A percentile compares a stretch with the other conserved stretches of the same genome.
Conservation (phyloP, 2,888 invertebrate species). For the Morpho achilles region DNA sequence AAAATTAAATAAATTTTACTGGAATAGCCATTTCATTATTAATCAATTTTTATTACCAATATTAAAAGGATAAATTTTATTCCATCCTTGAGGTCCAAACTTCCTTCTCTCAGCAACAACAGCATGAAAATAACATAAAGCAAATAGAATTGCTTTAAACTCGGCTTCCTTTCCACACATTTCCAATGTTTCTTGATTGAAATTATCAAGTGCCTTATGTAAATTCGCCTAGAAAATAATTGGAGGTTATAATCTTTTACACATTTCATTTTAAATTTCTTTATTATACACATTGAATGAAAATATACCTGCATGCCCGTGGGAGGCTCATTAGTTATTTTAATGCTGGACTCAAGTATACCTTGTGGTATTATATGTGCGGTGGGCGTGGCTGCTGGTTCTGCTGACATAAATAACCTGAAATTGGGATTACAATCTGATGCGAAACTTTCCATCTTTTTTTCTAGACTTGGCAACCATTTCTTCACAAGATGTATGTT, state of each 20-base stretch:
- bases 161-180: conserved; percentile 98
- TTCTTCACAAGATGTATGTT: conserved; percentile 97
- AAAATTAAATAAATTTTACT: no score
- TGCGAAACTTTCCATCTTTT: conserved; percentile 92
- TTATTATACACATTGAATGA: background rate
- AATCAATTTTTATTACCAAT: conserved; percentile 77
- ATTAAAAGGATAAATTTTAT: conserved; percentile 97
- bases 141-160: conserved; percentile 95
- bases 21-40: no score
- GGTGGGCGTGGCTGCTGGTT: conserved; percentile 92
- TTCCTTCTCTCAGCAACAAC: conserved; percentile 96
- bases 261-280: no score
- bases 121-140: conserved; percentile 97
- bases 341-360: conserved; percentile 96
- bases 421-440: conserved; percentile 89
- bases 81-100: conserved; percentile 98
- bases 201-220: conserved; percentile 96
- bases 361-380: conserved; percentile 98
- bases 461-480: conserved; percentile 94
- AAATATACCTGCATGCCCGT: conserved; percentile 89
- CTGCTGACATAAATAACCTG: conserved; percentile 95
- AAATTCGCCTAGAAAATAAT: conserved; percentile 85
- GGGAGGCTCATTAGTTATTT: conserved; percentile 98
- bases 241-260: background rate
- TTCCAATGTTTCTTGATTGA: conserved; percentile 96